Percentiles rank a stretch among this genome's conserved stretches.
phyloP scores from a whole-genome alignment of 2,797 vertebrate species.

The Rousettus madagascariensis region DNA sequence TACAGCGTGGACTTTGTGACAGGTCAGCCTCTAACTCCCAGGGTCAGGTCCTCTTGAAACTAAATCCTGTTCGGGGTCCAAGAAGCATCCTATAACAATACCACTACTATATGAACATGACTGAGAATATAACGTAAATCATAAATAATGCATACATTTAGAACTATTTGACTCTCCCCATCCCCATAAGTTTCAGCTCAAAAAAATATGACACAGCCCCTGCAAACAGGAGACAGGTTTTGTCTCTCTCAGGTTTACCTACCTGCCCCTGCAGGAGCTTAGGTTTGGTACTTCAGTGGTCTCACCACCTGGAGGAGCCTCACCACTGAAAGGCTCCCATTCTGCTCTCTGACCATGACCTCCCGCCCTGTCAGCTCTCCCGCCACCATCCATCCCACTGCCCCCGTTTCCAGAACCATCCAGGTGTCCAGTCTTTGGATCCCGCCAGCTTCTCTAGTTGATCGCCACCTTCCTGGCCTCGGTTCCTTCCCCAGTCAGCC shows the following conservation, averaged over 20 bases:
- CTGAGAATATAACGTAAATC: not conserved
- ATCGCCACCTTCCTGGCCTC: not conserved
- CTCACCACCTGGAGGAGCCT: not conserved
- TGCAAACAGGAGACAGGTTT: not conserved
- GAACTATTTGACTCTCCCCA: not conserved
- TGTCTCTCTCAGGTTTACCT: not conserved
- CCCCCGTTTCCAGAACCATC: not conserved
- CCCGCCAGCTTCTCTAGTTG: not conserved
- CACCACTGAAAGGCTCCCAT: not conserved
- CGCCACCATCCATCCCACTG: not conserved
- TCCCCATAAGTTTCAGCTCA: not conserved
- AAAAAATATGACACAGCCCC: not conserved
- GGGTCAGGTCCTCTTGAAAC: not conserved
- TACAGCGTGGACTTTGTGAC: not conserved
- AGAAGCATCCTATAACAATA: not conserved
- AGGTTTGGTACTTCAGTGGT: not conserved
- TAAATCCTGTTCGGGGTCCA: not conserved
- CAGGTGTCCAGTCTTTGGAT: not conserved
- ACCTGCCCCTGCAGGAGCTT: not conserved
- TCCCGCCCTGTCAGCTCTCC: not conserved
- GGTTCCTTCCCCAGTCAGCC: not conserved
- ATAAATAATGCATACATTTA: not conserved
- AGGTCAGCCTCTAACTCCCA: not conserved
- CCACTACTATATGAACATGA: not conserved
- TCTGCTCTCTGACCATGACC: not conserved